These are phyloP conservation scores for Kryphioiulus occultus DNA, from an alignment of 2,888 invertebrate genomes.

Conservation along the genomic window DNA sequence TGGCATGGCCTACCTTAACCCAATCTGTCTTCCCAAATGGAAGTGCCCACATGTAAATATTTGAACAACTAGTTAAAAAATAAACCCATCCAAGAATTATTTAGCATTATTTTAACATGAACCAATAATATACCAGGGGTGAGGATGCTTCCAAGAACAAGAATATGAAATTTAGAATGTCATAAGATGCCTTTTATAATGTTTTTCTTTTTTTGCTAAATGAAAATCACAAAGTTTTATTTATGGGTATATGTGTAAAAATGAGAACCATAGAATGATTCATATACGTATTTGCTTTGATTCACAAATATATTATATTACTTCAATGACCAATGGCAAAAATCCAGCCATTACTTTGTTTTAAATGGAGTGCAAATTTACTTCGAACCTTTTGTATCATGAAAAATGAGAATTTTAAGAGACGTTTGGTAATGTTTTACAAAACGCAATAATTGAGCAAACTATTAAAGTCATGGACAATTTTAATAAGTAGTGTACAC, in stretches of 20 bases:
- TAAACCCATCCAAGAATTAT: too few species aligned
- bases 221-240: background rate
- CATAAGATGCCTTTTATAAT: background rate
- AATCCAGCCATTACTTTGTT: too few species aligned
- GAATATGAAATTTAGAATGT: background rate
- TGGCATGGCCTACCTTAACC: background rate
- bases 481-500: constrained; percentile 38
- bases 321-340: too few species aligned
- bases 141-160: too few species aligned
- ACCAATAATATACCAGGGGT: too few species aligned
- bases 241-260: background rate
- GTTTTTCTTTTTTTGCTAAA: background rate
- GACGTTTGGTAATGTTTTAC: background rate
- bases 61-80: background rate
- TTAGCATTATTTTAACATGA: background rate
- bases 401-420: background rate
- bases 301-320: too few species aligned
- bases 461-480: background rate
- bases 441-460: background rate
- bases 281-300: too few species aligned
- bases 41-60: background rate
- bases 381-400: too few species aligned
- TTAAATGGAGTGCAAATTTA: too few species aligned
- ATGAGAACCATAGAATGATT: too few species aligned
- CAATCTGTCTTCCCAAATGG: background rate